phyloP scores from a whole-genome alignment of 2,113 vertebrate species.

The Brachypodius melanocephalos region DNA sequence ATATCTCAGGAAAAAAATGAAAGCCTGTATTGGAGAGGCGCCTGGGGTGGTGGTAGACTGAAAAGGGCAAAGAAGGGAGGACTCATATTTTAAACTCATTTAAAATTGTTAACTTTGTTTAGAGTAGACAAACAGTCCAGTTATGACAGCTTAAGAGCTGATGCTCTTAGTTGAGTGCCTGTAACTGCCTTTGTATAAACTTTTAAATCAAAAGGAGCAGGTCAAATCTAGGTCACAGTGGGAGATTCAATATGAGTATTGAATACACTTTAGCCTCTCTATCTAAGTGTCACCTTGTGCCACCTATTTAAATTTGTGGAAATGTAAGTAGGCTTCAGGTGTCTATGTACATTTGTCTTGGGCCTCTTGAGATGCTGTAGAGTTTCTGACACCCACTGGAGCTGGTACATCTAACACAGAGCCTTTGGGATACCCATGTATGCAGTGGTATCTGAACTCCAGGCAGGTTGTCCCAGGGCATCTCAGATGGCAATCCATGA shows the following conservation, averaged over 20 bases:
- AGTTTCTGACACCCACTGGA: neutral
- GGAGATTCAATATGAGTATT: neutral
- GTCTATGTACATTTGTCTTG: neutral
- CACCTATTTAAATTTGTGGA: neutral
- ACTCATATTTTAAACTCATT: neutral
- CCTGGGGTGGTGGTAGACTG: neutral
- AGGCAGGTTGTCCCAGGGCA: neutral
- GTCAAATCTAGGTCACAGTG: neutral
- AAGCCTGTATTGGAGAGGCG: fast-evolving
- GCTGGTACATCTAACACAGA: neutral
- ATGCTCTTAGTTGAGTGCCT: neutral
- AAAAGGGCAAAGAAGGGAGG: neutral
- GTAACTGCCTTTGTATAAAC: neutral
- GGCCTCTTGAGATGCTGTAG: neutral
- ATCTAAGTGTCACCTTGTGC: neutral
- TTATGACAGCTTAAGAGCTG: neutral
- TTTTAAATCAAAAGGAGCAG: neutral
- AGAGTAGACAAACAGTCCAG: neutral
- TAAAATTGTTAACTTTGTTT: neutral
- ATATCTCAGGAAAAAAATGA: neutral
- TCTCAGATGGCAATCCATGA: fast-evolving
- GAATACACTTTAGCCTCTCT: neutral
- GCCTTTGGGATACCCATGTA: neutral
- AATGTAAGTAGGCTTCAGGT: neutral
- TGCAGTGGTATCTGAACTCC: neutral